A percentile compares a stretch with the other conserved stretches of the same genome.
These are phyloP conservation scores for Agrochola macilenta DNA, from an alignment of 2,888 invertebrate species.

Conservation along the genomic window DNA sequence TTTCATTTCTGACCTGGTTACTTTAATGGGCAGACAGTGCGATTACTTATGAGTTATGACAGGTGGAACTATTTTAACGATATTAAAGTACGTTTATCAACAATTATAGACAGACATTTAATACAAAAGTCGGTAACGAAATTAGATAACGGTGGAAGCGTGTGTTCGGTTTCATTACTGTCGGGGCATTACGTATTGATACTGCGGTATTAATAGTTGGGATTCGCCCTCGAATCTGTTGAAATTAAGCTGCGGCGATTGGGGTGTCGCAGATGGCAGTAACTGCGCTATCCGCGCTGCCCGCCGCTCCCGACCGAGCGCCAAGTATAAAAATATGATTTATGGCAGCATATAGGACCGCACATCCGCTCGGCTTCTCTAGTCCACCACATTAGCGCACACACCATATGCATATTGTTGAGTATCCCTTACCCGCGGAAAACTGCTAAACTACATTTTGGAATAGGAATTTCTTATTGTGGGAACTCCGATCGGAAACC, in stretches of 20 bases:
- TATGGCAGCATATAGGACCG: constrained; percentile 79
- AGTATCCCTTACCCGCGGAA: constrained; percentile 69
- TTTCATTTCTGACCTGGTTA: constrained; percentile 68
- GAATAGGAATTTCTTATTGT: constrained; percentile 75
- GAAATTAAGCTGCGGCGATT: constrained; percentile 86
- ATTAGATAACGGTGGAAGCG: constrained; percentile 45
- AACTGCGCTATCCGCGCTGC: constrained; percentile 81
- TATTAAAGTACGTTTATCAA: constrained; percentile 55
- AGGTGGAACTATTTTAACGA: constrained; percentile 57
- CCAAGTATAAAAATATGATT: constrained; percentile 88
- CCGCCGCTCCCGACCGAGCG: constrained; percentile 75
- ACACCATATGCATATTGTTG: constrained; percentile 75
- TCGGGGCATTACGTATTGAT: constrained; percentile 74
- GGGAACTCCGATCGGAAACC: constrained; percentile 76
- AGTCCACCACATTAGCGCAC: constrained; percentile 76
- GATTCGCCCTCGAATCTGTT: constrained; percentile 85
- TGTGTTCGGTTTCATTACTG: constrained; percentile 66
- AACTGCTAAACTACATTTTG: constrained; percentile 71
- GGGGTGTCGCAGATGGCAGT: constrained; percentile 88
- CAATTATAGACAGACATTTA: constrained; percentile 50
- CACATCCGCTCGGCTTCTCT: constrained; percentile 78
- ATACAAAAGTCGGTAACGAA: constrained; percentile 48
- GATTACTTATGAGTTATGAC: constrained; percentile 62
- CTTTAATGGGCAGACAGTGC: constrained; percentile 58
- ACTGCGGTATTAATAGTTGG: constrained; percentile 82